A percentile compares a stretch with the other conserved stretches of the same genome.
phyloP scores from a whole-genome alignment of 1,140 invertebrate genomes.

The Sinella curviseta region DNA sequence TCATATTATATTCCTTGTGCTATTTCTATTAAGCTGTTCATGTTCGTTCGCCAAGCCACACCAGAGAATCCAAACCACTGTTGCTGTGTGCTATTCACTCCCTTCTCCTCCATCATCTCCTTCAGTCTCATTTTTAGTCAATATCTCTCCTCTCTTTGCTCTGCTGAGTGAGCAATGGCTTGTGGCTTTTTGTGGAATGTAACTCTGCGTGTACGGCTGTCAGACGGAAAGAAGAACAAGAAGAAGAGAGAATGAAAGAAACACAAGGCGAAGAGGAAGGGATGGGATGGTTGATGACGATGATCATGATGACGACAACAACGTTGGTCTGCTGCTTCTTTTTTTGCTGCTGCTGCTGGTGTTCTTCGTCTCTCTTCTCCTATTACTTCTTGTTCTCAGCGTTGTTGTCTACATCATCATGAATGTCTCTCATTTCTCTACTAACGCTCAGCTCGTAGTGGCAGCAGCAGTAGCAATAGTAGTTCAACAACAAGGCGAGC shows the following conservation, averaged over 20 bases:
- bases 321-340: background rate
- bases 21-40: background rate
- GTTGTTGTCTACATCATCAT: background rate
- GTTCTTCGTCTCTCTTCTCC: background rate
- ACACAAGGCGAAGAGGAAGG: background rate
- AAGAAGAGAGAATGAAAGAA: background rate
- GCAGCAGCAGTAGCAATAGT: too few species aligned
- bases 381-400: background rate
- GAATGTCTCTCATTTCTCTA: background rate
- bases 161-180: conserved; percentile 19
- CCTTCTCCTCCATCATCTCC: background rate
- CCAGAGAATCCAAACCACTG: background rate
- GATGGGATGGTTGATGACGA: background rate
- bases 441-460: background rate
- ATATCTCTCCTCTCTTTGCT: background rate
- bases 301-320: background rate
- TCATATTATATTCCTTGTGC: background rate
- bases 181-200: conserved; percentile 24
- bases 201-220: conserved; percentile 4
- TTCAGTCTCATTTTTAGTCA: background rate
- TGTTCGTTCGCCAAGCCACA: too few species aligned
- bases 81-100: background rate
- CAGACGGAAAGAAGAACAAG: background rate
- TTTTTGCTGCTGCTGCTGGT: background rate
- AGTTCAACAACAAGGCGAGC: too few species aligned